These are phyloP conservation scores for Coecobrya sp. DNA, from an alignment of 2,888 invertebrate genomes.

Conservation along the genomic window DNA sequence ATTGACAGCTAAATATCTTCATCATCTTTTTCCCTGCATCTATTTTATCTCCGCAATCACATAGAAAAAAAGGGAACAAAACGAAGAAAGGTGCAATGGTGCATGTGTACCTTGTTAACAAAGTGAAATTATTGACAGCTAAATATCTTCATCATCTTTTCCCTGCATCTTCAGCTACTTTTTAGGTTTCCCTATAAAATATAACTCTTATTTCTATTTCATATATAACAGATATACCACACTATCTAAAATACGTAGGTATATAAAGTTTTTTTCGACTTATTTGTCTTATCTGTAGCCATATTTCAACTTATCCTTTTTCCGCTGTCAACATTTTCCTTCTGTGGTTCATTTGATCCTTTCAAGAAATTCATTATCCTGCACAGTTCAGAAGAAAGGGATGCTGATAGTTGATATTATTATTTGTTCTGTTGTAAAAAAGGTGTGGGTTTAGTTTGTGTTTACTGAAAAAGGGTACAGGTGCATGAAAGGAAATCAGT, in stretches of 20 bases:
- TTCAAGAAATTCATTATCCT: constrained; percentile 73
- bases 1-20: constrained; percentile 81
- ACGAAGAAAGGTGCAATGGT: constrained; percentile 51
- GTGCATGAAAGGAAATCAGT: constrained; percentile 60
- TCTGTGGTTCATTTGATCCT: constrained; percentile 64
- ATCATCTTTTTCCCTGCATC: constrained; percentile 56
- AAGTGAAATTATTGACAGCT: constrained; percentile 82
- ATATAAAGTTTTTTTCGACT: constrained; percentile 42
- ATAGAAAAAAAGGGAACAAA: too few species aligned
- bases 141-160: constrained; percentile 77
- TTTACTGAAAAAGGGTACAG: constrained; percentile 58
- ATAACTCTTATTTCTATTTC: not conserved
- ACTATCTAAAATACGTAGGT: too few species aligned
- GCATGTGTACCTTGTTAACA: constrained; percentile 78
- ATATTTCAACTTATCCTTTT: constrained; percentile 37
- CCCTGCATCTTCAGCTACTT: constrained; percentile 5
- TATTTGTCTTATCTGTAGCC: constrained; percentile 58
- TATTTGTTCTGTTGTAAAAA: constrained; percentile 62
- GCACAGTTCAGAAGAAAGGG: constrained; percentile 29
- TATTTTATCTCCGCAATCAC: too few species aligned
- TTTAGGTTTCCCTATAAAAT: constrained; percentile 25
- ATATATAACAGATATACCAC: too few species aligned
- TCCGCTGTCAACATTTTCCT: constrained; percentile 48
- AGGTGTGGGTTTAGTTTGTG: constrained; percentile 33
- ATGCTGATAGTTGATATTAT: constrained; percentile 39